phyloP scores from a whole-genome alignment of 2,888 invertebrate genomes.

The Neoscelio sp. region DNA sequence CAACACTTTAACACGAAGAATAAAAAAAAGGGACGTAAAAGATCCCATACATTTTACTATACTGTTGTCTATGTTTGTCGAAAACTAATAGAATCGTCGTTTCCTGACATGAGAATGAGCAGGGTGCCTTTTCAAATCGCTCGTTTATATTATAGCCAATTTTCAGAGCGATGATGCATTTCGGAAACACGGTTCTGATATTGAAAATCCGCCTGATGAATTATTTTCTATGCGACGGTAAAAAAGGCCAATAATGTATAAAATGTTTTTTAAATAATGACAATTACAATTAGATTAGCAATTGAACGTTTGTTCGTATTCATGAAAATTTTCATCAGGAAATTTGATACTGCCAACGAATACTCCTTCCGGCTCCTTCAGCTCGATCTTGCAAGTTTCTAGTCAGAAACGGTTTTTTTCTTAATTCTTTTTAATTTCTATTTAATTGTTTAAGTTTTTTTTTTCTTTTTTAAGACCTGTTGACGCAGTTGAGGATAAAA shows the following conservation, averaged over 20 bases:
- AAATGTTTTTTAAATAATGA: neutral
- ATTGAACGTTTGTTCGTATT: neutral
- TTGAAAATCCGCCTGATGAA: conserved; percentile 32
- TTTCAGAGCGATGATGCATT: conserved; percentile 45
- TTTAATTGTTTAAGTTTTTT: conserved; percentile 19
- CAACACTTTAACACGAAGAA: no score
- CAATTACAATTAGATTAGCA: neutral
- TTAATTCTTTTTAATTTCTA: conserved; percentile 39
- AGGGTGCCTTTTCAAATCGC: conserved; percentile 13
- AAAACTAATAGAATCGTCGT: conserved; percentile 36
- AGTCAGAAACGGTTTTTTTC: conserved; percentile 79
- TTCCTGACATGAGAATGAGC: conserved; percentile 11
- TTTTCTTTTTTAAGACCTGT: conserved; percentile 21
- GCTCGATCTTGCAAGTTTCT: conserved; percentile 81
- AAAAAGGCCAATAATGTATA: neutral
- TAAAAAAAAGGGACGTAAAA: neutral
- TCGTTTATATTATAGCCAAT: conserved; percentile 41
- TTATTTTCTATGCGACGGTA: conserved; percentile 9
- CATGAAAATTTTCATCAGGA: conserved; percentile 29
- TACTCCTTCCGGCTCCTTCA: conserved; percentile 81
- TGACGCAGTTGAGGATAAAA: conserved; percentile 32
- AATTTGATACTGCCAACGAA: conserved; percentile 76
- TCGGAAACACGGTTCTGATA: conserved; percentile 26
- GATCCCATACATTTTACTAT: neutral
- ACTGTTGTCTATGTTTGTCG: neutral